Conservation (phyloP, 35 echinoderm and acorn worm species). For the Patiria miniata region DNA sequence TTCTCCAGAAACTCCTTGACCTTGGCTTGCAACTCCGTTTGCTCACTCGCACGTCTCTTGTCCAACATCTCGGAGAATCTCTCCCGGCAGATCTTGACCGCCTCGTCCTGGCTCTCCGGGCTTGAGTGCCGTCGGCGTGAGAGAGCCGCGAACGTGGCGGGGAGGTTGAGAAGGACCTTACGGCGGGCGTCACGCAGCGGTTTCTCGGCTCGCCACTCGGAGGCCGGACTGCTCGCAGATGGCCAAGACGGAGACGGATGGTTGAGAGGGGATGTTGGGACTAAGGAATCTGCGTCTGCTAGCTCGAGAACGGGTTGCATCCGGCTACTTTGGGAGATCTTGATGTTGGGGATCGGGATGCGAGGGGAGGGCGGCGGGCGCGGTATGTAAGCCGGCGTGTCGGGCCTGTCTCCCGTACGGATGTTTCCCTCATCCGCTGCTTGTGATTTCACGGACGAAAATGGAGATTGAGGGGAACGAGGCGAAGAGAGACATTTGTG, state of each 20-base stretch:
- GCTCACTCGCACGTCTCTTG: not conserved
- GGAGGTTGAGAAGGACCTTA: slow-evolving; percentile 3
- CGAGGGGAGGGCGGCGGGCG: slow-evolving; percentile 1
- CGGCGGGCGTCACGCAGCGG: slow-evolving; percentile 25
- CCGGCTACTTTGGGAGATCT: not conserved
- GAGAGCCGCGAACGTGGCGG: slow-evolving; percentile 17
- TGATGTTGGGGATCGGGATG: slow-evolving; percentile 11
- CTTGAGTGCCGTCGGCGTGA: slow-evolving; percentile 16
- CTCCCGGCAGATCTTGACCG: slow-evolving; percentile 11
- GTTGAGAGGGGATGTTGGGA: not conserved
- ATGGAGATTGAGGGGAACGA: not conserved
- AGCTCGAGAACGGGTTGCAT: not conserved
- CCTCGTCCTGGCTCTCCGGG: slow-evolving; percentile 29
- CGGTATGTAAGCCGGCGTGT: not conserved
- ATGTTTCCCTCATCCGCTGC: not conserved
- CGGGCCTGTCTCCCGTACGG: not conserved
- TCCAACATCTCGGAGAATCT: slow-evolving; percentile 10
- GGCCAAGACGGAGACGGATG: not conserved
- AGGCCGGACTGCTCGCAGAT: not conserved
- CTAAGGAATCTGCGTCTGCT: not conserved
- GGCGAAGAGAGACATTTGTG: not conserved
- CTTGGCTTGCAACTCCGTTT: not conserved
- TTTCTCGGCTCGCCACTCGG: slow-evolving; percentile 11
- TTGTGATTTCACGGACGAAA: not conserved
- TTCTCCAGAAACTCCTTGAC: slow-evolving; percentile 13